These are phyloP conservation scores for Urophycis tenuis DNA, from an alignment of 2,797 vertebrate genomes.

Conservation along the genomic window DNA sequence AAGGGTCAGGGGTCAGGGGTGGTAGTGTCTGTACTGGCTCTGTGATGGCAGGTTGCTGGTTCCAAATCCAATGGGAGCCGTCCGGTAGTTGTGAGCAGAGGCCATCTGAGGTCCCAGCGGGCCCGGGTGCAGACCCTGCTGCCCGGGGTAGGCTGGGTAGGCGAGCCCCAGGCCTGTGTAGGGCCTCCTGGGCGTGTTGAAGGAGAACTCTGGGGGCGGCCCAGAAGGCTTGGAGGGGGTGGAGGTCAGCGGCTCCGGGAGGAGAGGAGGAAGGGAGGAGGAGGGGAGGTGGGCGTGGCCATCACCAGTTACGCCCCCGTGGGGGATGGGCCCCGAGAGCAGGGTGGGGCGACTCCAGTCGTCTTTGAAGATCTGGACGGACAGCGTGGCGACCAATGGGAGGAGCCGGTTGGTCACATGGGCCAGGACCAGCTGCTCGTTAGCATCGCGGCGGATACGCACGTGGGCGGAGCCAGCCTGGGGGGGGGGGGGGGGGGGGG, in stretches of 20 bases:
- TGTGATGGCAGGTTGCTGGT: constrained; percentile 54
- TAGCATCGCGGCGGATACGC: constrained; percentile 91
- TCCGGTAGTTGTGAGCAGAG: constrained; percentile 74
- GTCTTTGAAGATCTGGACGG: constrained; percentile 95
- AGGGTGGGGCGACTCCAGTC: constrained; percentile 87
- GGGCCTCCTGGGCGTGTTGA: constrained; percentile 85
- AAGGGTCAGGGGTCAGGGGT: constrained; percentile 52
- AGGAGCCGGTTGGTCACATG: constrained; percentile 91
- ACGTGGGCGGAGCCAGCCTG: constrained; percentile 95
- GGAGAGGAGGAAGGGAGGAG: constrained; percentile 41
- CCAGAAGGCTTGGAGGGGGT: constrained; percentile 85
- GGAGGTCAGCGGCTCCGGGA: constrained; percentile 77
- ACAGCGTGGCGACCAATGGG: constrained; percentile 83
- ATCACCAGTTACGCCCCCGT: constrained; percentile 14
- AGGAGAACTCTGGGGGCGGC: constrained; percentile 91
- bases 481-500: neutral
- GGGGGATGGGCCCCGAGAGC: constrained; percentile 60
- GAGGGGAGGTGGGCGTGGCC: constrained; percentile 43
- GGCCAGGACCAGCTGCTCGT: constrained; percentile 95
- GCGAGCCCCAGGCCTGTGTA: constrained; percentile 73
- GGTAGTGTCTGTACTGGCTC: constrained; percentile 70
- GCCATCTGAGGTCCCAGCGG: constrained; percentile 47
- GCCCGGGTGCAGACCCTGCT: constrained; percentile 70
- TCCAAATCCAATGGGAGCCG: constrained; percentile 72
- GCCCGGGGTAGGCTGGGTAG: constrained; percentile 72